Base-by-base conservation (phyloP, 2,888 invertebrate species). In the Quadriops clusia region DNA sequence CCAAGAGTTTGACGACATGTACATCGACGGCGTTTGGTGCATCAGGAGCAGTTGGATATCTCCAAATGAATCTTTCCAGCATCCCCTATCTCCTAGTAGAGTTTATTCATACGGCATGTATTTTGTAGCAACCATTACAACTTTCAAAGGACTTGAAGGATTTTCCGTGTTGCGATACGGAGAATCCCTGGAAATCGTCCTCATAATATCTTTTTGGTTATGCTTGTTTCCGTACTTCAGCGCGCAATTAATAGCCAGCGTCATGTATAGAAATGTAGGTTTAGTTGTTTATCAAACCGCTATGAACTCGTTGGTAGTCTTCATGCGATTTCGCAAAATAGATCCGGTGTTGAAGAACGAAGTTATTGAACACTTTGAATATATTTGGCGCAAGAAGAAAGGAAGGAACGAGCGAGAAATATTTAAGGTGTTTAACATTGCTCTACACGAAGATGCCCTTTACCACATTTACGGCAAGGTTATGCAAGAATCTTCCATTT, bases 321-420 rank as follows among this genome's bases (percentile, higher is more conserved):
- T 46, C 31, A 23, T 49, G 28, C 35, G 38, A 13, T 28, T 34
- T 8, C 34, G 36, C 12, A 41, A 38, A 13, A 39, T 49, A n/a
- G 45, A 46, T 21, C 31, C 28, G n/a, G 34, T 33, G 5, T 20
- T 47, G 4, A 38, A 37, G 17, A 35, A 33, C 9, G 45, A 44
- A 23, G 32, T 44, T 6, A 43, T 46, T 11, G 28, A 39, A n/a
- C 39, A 50, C 27, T 50, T 39, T 28, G 45, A 49, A 24, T 45
- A 38, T 17, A 30, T 45, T 16, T 49, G 47, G 48, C 25, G 22
- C 6, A 40, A 40, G 8, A 37, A 32, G 3, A 33, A 38, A 29
- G 40, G 41, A 3, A 37, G 40, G 18, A 27, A 37, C 22, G 17
- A 39, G 16, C 18, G 35, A 9, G 8, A 27, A 7, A 6, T 40